phyloP scores from a whole-genome alignment of 2,797 vertebrate genomes.

The Gallinago solitaria region DNA sequence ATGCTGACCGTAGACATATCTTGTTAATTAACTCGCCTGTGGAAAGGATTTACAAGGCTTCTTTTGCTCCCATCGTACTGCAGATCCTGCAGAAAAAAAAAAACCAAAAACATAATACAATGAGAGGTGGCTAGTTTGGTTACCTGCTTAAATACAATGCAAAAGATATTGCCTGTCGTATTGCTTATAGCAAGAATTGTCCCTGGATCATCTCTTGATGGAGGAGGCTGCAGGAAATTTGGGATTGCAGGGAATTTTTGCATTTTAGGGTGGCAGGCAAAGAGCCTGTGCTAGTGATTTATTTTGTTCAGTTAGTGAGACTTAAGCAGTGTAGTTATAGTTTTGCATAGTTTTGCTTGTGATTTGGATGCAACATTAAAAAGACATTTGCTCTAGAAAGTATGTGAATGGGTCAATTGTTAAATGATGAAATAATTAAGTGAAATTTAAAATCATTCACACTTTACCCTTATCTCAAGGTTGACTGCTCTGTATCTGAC shows the following conservation, averaged over 20 bases:
- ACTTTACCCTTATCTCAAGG: background rate
- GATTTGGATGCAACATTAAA: background rate
- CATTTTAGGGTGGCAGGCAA: background rate
- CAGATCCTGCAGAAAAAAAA: background rate
- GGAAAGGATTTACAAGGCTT: conserved; percentile 53
- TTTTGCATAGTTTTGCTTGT: background rate
- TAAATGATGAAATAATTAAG: background rate
- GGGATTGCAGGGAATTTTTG: background rate
- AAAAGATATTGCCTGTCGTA: background rate
- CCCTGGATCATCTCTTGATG: background rate
- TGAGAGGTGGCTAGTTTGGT: background rate
- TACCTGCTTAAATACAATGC: background rate
- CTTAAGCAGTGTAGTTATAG: background rate
- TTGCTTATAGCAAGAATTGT: background rate
- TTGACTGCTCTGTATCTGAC: background rate
- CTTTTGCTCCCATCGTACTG: background rate
- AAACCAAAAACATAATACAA: background rate
- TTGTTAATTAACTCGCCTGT: conserved; percentile 2
- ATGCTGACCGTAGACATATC: conserved; percentile 6
- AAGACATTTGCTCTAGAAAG: background rate
- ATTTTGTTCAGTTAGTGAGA: background rate
- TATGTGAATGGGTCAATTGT: background rate
- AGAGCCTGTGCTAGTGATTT: background rate
- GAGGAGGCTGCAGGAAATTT: background rate
- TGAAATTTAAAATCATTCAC: background rate